Conservation (phyloP, 2,888 invertebrate species). For the Tachina lurida region DNA sequence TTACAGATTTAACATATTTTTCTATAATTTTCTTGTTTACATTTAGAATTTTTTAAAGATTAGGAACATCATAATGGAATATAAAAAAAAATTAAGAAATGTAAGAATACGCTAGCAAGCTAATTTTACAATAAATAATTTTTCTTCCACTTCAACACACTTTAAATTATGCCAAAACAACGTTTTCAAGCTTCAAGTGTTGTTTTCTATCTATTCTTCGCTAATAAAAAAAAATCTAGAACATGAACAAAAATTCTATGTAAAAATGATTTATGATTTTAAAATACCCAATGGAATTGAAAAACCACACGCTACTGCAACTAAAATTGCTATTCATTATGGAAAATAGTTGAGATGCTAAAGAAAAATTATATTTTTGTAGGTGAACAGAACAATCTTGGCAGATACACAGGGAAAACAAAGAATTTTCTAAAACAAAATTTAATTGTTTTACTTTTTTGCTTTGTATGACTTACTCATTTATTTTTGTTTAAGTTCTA, state of each 20-base stretch:
- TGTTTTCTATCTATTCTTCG: conserved; percentile 9
- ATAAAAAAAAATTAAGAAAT: background rate
- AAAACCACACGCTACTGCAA: conserved; percentile 57
- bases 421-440: background rate
- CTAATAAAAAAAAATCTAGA: conserved; percentile 17
- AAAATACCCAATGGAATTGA: conserved; percentile 64
- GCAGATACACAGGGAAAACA: conserved; percentile 5
- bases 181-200: conserved; percentile 8
- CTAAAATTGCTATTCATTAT: conserved; percentile 2
- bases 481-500: conserved; percentile 5
- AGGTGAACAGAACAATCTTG: conserved; percentile 23
- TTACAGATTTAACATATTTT: conserved; percentile 37
- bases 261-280: conserved; percentile 59
- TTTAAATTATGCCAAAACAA: conserved; percentile 62
- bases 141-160: conserved; percentile 46
- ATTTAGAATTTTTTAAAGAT: conserved; percentile 18
- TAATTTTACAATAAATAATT: conserved; percentile 24
- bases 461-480: conserved; percentile 6
- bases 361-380: background rate
- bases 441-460: background rate
- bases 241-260: conserved; percentile 49
- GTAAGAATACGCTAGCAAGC: background rate
- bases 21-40: conserved; percentile 40
- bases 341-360: background rate
- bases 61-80: conserved; percentile 12